Base-by-base conservation (phyloP, 2,113 vertebrate species). In the Otus sunia region DNA sequence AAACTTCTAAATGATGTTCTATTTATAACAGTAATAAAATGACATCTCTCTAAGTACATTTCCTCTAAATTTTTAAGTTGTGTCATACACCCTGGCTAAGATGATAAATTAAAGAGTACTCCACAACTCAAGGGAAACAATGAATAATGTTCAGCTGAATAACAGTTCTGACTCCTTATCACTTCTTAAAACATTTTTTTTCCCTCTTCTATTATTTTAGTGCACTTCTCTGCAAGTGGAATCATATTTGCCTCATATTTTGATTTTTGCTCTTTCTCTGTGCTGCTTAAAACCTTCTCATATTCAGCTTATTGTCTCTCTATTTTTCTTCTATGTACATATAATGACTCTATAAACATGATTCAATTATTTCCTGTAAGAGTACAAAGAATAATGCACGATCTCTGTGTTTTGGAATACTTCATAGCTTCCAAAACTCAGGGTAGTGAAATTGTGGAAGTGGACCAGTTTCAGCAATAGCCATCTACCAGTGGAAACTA, bases 1-100 rank as follows among this genome's bases (percentile, higher is more conserved):
- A 66, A 94, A 43, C 56, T 75, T 91, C n/a, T 77, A 87, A 94
- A 87, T 85, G 1, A 47, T 85, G 10, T 55, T 95, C 73, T 92
- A 91, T 94, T 91, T 95, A 89, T 91, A 95, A 67, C 26, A 39
- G 77, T 86, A 94, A 94, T 87, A 94, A 95, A 96, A 90, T 85
- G 21, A 25, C 60, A 74, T 62, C 34, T 78, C 52, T 94, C 60
- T 77, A 63, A 92, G 86, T 81, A 86, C 37, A 55, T 86, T 86
- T 77, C 75, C n/a, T 95, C 72, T 94, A 80, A 84, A 91, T 94
- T 95, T 96, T 96, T 93, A 67, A 93, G 32, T 63, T 56, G 16
- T 94, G 73, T 68, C 87, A 27, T 75, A 64, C 30, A 87, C 64
- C 14, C 39, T 47, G 30, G 18, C 20, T 86, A 72, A 77, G 63